These are phyloP conservation scores for Capitella teleta DNA, from an alignment of 1,140 invertebrate species.

Conservation along the genomic window DNA sequence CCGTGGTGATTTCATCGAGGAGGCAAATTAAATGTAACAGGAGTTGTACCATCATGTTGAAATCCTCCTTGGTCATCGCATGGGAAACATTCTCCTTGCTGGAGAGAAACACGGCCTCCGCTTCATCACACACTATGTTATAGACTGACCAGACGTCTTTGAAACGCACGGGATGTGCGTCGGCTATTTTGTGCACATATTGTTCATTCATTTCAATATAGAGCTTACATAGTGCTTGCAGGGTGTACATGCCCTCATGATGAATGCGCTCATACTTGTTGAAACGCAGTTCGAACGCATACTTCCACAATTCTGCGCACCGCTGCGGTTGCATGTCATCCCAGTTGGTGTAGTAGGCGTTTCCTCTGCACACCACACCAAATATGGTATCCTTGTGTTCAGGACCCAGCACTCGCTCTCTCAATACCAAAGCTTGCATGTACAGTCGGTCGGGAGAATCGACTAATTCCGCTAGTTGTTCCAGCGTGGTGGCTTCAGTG, in stretches of 20 bases:
- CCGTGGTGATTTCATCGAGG: not conserved
- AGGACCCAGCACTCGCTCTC: conserved; percentile 66
- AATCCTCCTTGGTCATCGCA: not conserved
- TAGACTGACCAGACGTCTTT: conserved; percentile 1
- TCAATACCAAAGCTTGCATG: conserved; percentile 70
- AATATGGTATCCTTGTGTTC: conserved; percentile 75
- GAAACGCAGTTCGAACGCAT: conserved; percentile 5
- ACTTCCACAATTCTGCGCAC: conserved; percentile 8
- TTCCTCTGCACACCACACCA: conserved; percentile 61
- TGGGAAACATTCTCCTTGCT: not conserved
- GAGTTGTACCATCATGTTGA: conserved; percentile 1
- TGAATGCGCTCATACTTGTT: not conserved
- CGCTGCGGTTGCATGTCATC: no score
- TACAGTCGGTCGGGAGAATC: conserved; percentile 67
- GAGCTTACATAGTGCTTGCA: conserved; percentile 10
- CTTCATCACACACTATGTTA: not conserved
- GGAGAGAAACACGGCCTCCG: not conserved
- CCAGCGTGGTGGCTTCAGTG: not conserved
- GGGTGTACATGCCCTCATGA: conserved; percentile 11
- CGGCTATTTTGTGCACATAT: not conserved
- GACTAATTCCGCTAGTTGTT: conserved; percentile 52
- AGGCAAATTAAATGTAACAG: conserved; percentile 2
- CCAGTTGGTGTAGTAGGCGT: conserved; percentile 70
- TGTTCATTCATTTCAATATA: conserved; percentile 9
- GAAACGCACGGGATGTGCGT: not conserved